Evolutionary conservation across 1,140 invertebrate genomes (phyloP), one percentile per base, ranked within the genome.

Genomic region (Penaeus japonicus): DNA sequence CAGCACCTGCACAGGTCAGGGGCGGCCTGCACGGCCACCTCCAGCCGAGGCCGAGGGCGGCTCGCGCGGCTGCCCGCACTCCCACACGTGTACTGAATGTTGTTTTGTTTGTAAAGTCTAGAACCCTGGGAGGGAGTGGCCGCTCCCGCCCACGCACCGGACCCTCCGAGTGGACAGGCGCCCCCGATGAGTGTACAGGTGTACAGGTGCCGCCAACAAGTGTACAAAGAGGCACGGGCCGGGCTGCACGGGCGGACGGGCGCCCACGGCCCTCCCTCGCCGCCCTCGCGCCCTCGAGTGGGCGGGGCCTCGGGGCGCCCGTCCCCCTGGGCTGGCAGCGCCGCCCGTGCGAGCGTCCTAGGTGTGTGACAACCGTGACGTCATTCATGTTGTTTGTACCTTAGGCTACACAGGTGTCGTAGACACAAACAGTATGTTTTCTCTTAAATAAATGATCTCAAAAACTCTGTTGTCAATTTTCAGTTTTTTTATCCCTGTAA

Each of bases 371-470:
- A 87, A 87, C 85, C 85, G 85, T 82, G 85, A 87, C 85, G 85
- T 87, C 85, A 87, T 87, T 62, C 85, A 87, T 87, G 85, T 87
- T 87, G 85, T 87, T 87, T 87, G 85, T 87, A 87, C 85, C 65
- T 87, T 87, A 87, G 85, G 78, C 78, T 87, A 87, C 85, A 87
- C 85, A 87, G 79, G 85, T 87, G 85, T 87, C 85, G 85, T 87
- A 87, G 85, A 87, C 85, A 87, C 85, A 87, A 70, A 75, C 85
- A 87, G 85, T 87, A 87, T 81, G 85, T 87, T 87, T 87, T 87
- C 85, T 87, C 85, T 87, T 87, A 81, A 87, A 87, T 87, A 87
- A 87, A 87, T 87, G 85, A 87, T 87, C 85, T 87, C 85, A 87
- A 82, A 87, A 87, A 87, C 65, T 87, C 85, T 87, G 85, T 87